These are phyloP conservation scores for Hylia prasina DNA, from an alignment of 2,113 vertebrate genomes.

Conservation along the genomic window DNA sequence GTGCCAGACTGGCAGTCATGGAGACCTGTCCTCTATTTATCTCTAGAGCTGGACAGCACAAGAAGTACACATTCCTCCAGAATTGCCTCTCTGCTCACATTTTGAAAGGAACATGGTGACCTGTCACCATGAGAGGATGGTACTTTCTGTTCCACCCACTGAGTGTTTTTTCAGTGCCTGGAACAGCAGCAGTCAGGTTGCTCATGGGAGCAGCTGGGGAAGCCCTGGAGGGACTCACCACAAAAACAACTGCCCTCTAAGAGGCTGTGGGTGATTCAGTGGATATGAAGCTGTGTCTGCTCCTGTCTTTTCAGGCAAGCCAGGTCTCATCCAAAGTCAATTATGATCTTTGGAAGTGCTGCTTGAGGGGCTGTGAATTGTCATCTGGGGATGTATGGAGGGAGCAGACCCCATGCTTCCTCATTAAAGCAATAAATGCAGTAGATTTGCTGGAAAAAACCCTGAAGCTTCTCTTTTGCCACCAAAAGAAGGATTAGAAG, in stretches of 20 bases:
- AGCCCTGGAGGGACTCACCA: background rate
- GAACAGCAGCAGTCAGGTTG: background rate
- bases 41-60: background rate
- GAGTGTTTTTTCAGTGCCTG: background rate
- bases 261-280: background rate
- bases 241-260: background rate
- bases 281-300: background rate
- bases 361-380: background rate
- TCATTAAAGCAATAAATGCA: background rate
- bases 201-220: background rate
- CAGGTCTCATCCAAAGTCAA: background rate
- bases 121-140: background rate
- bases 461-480: background rate
- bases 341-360: background rate
- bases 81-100: background rate
- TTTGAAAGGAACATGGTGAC: background rate
- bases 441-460: background rate
- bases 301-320: background rate
- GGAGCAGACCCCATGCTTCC: background rate
- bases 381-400: background rate
- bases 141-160: background rate
- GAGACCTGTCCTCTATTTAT: conserved; percentile 31
- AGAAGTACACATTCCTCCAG: background rate
- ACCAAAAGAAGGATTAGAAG: background rate
- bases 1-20: conserved; percentile 16